These are phyloP conservation scores for Drosophila falleni DNA, from an alignment of 2,888 invertebrate genomes.

Conservation along the genomic window DNA sequence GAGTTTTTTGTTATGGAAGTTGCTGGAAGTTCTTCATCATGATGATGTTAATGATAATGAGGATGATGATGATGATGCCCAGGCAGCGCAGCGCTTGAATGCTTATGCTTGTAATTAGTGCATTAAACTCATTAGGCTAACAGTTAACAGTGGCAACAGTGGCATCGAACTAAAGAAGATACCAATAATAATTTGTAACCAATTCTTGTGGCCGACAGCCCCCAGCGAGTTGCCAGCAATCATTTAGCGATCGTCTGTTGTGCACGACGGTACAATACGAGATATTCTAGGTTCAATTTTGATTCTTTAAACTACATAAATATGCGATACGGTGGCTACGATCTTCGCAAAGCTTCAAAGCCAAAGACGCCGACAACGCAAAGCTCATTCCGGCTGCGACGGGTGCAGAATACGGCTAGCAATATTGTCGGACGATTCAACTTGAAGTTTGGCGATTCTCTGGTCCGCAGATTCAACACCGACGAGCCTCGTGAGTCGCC, in stretches of 20 bases:
- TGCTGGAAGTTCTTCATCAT: constrained; percentile 17
- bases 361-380: constrained; percentile 66
- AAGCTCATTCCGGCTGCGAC: constrained; percentile 80
- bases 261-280: constrained; percentile 35
- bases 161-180: constrained; percentile 29
- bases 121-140: constrained; percentile 73
- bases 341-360: constrained; percentile 83
- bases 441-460: constrained; percentile 77
- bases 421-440: constrained; percentile 83
- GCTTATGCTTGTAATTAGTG: constrained; percentile 79
- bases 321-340: constrained; percentile 85
- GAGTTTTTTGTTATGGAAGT: constrained; percentile 7
- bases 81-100: constrained; percentile 72
- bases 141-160: constrained; percentile 14
- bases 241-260: constrained; percentile 58
- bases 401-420: constrained; percentile 83
- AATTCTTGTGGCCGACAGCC: constrained; percentile 46
- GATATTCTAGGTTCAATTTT: not conserved
- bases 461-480: constrained; percentile 62
- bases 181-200: constrained; percentile 45
- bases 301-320: constrained; percentile 26
- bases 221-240: constrained; percentile 31
- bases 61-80: constrained; percentile 14
- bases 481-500: constrained; percentile 79
- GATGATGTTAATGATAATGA: not conserved